These are phyloP conservation scores for Trissolcus brochymenae DNA, from an alignment of 2,888 invertebrate species.

Conservation along the genomic window DNA sequence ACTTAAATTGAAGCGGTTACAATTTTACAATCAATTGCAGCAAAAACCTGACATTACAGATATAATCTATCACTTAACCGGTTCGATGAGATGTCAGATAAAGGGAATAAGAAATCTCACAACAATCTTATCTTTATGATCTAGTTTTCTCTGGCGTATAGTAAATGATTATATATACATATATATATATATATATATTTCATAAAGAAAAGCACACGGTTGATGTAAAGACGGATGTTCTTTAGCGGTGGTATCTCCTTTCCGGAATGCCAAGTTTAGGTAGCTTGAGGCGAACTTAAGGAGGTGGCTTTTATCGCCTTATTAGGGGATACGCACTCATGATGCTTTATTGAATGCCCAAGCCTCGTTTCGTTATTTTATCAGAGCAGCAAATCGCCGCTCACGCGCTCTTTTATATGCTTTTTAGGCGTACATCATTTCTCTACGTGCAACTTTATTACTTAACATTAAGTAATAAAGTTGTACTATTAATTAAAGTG, in stretches of 20 bases:
- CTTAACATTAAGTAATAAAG: constrained; percentile 71
- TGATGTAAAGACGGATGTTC: constrained; percentile 54
- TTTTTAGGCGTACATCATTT: constrained; percentile 59
- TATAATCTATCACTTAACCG: constrained; percentile 44
- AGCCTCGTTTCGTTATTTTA: constrained; percentile 61
- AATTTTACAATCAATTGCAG: constrained; percentile 32
- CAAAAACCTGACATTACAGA: constrained; percentile 31
- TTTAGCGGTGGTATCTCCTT: constrained; percentile 61
- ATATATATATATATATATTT: constrained; percentile 32
- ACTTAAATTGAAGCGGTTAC: constrained; percentile 10
- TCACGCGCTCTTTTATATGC: constrained; percentile 67
- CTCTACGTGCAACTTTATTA: constrained; percentile 69
- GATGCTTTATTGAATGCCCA: constrained; percentile 65
- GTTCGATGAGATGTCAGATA: constrained; percentile 30
- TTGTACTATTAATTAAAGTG: constrained; percentile 61
- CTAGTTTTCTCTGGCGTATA: constrained; percentile 33
- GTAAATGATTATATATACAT: constrained; percentile 23
- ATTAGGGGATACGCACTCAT: constrained; percentile 67
- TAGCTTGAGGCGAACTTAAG: constrained; percentile 59
- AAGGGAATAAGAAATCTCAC: constrained; percentile 35
- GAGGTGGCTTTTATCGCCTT: constrained; percentile 71
- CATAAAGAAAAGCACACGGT: constrained; percentile 40
- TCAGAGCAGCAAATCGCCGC: constrained; percentile 64
- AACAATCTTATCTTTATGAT: constrained; percentile 44
- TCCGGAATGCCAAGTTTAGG: constrained; percentile 62